phyloP scores from a whole-genome alignment of 2,888 invertebrate genomes.

The Thysanoteuthis rhombus region DNA sequence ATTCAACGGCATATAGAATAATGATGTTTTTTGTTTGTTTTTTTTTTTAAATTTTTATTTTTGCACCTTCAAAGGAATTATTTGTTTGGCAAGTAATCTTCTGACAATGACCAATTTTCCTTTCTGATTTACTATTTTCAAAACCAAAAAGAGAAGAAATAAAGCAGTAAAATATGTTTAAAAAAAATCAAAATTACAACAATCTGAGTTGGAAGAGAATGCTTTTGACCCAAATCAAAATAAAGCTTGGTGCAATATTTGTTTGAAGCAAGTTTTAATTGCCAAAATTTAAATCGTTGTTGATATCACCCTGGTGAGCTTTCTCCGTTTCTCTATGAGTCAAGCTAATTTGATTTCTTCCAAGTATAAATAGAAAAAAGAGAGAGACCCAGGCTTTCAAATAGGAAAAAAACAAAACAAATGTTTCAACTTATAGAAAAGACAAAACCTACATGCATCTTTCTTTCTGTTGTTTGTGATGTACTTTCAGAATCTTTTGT shows the following conservation, averaged over 20 bases:
- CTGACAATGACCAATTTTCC: background rate
- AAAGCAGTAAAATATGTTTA: background rate
- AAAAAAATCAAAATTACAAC: background rate
- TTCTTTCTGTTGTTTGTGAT: background rate
- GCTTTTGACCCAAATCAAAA: background rate
- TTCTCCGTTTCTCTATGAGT: background rate
- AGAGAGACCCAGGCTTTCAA: background rate
- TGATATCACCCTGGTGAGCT: background rate
- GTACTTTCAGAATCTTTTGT: background rate
- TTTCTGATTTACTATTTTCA: background rate
- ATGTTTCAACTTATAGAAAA: slow-evolving; percentile 12
- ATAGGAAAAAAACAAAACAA: background rate
- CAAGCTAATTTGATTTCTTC: background rate
- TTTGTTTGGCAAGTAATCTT: background rate
- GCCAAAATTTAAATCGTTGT: background rate
- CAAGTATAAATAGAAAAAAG: background rate
- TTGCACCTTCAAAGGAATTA: too few relatives aligned
- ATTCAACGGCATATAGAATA: too few relatives aligned
- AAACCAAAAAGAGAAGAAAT: background rate
- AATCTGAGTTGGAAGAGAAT: background rate
- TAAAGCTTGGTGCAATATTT: background rate
- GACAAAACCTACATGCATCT: background rate
- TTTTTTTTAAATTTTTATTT: too few relatives aligned
- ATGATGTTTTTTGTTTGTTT: too few relatives aligned
- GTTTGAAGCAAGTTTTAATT: background rate